phyloP scores from a whole-genome alignment of 2,888 invertebrate genomes.

The Perdita meconis region DNA sequence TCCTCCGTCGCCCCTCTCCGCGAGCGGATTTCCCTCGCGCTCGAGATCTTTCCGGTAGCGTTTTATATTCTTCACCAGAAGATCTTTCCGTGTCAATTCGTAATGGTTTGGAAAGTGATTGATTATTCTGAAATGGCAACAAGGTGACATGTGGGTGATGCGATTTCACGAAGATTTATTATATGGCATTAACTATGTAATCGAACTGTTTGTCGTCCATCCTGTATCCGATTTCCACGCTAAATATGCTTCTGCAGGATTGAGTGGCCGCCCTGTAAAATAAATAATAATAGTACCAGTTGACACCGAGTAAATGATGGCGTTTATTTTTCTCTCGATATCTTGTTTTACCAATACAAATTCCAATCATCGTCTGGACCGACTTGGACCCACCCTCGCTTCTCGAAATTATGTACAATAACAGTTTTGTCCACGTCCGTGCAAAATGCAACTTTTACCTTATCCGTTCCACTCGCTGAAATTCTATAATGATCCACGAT shows the following conservation, averaged over 20 bases:
- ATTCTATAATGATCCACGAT: constrained; percentile 62
- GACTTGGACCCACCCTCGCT: constrained; percentile 95
- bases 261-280: constrained; percentile 91
- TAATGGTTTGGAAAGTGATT: constrained; percentile 99
- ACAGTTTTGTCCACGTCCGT: constrained; percentile 98
- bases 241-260: constrained; percentile 95
- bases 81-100: constrained; percentile 97
- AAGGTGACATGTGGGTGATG: background rate
- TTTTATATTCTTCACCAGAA: constrained; percentile 98
- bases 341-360: constrained; percentile 90
- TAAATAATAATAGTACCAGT: background rate
- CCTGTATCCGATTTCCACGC: constrained; percentile 95
- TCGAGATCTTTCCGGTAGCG: constrained; percentile 96
- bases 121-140: constrained; percentile 88
- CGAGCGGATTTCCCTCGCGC: constrained; percentile 93
- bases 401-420: constrained; percentile 95
- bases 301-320: too few species aligned
- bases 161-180: background rate
- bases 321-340: background rate
- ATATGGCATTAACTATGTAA: constrained; percentile 1
- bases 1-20: constrained; percentile 91
- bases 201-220: constrained; percentile 95
- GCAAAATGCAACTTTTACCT: constrained; percentile 88
- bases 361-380: constrained; percentile 97
- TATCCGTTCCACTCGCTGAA: constrained; percentile 81